phyloP scores from a whole-genome alignment of 2,888 invertebrate species.

The Hypomecis atomaria region DNA sequence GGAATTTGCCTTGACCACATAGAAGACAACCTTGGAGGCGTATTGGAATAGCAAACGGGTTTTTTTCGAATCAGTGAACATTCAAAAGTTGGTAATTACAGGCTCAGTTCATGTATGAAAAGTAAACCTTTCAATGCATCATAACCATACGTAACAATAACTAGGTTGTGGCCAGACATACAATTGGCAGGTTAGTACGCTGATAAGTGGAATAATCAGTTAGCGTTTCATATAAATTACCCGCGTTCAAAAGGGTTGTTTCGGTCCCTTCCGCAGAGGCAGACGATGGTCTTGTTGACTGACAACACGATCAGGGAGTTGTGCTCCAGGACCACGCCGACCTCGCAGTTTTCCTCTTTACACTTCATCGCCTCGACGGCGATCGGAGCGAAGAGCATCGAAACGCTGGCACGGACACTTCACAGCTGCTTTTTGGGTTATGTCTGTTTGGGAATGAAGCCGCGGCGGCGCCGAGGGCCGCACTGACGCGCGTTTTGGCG shows the following conservation, averaged over 20 bases:
- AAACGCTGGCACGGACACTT: slow-evolving; percentile 74
- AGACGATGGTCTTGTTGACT: slow-evolving; percentile 82
- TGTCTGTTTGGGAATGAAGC: slow-evolving; percentile 54
- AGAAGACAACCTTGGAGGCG: slow-evolving; percentile 68
- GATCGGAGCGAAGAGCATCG: slow-evolving; percentile 83
- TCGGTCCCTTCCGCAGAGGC: slow-evolving; percentile 79
- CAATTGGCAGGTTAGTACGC: slow-evolving; percentile 46
- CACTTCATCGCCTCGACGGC: slow-evolving; percentile 84
- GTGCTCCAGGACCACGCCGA: slow-evolving; percentile 81
- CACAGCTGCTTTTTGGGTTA: slow-evolving; percentile 54
- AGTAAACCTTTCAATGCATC: slow-evolving; percentile 25
- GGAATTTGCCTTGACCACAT: slow-evolving; percentile 72
- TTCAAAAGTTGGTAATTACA: slow-evolving; percentile 20
- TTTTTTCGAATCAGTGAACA: slow-evolving; percentile 48
- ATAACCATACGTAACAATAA: slow-evolving; percentile 39
- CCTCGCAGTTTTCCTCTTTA: slow-evolving; percentile 84
- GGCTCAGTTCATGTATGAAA: slow-evolving; percentile 27
- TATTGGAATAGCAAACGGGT: slow-evolving; percentile 65
- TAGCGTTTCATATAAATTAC: slow-evolving; percentile 71
- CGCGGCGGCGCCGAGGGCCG: slow-evolving; percentile 61
- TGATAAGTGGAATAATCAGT: slow-evolving; percentile 52
- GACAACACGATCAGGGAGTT: slow-evolving; percentile 82
- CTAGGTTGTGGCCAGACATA: slow-evolving; percentile 39
- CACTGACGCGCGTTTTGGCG: slow-evolving; percentile 74
- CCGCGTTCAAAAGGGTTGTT: slow-evolving; percentile 82